These are phyloP conservation scores for Nycticebus coucang DNA, from an alignment of 2,113 vertebrate species.

Conservation along the genomic window DNA sequence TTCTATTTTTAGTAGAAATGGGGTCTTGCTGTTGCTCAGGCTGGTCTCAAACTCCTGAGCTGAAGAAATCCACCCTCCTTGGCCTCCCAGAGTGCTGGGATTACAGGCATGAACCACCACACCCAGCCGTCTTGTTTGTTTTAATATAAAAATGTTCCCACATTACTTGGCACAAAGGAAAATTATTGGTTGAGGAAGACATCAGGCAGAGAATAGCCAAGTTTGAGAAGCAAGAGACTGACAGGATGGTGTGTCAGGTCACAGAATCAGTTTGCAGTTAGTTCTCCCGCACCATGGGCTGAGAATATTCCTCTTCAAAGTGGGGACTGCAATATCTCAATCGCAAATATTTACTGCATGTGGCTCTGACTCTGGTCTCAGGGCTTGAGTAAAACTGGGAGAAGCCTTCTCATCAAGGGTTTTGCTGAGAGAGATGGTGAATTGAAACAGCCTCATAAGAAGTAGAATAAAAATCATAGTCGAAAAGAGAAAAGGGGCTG, in stretches of 20 bases:
- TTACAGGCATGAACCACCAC: too few species aligned
- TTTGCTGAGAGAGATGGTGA: neutral
- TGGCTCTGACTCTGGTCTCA: neutral
- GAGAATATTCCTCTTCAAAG: neutral
- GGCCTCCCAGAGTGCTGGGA: too few species aligned
- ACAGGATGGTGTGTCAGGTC: neutral
- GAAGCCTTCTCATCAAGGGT: neutral
- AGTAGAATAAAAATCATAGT: neutral
- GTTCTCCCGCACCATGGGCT: neutral
- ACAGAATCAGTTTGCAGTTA: neutral
- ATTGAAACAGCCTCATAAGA: neutral
- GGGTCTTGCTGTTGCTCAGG: too few species aligned
- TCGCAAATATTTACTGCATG: neutral
- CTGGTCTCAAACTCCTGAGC: too few species aligned
- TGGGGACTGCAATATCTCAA: neutral
- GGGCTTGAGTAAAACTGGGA: neutral
- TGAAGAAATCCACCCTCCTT: too few species aligned
- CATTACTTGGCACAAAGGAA: neutral
- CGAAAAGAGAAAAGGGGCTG: neutral
- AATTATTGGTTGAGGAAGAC: conserved; percentile 14
- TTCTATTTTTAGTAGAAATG: too few species aligned
- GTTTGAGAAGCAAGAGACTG: neutral
- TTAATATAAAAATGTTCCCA: conserved; percentile 22
- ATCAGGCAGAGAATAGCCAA: neutral
- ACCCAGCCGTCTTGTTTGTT: neutral